phyloP scores from a whole-genome alignment of 2,888 invertebrate genomes.

The Platynereis dumerilii region DNA sequence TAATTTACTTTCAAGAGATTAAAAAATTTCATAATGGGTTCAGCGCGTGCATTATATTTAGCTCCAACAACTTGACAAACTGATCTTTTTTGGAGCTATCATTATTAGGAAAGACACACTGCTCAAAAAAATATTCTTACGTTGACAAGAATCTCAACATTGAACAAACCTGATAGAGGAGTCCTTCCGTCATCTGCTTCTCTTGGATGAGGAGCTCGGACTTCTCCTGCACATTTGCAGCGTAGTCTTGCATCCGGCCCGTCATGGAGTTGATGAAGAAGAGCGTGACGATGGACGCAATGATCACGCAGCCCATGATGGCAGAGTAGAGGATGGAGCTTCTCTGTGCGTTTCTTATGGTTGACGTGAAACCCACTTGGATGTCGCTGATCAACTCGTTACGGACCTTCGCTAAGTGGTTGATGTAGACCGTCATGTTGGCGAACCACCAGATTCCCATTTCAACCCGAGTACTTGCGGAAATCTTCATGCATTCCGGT shows the following conservation, averaged over 20 bases:
- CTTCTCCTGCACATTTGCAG: not conserved
- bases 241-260: constrained; percentile 4
- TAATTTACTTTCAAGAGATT: no score
- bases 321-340: constrained; percentile 10
- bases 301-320: constrained; percentile 2
- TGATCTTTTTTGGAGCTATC: no score
- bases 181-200: not conserved
- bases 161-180: not conserved
- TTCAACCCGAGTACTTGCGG: not conserved
- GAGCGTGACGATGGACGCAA: constrained; percentile 5
- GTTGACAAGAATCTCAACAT: no score
- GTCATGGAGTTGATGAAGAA: constrained; percentile 12
- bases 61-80: no score
- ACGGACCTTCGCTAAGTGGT: constrained; percentile 4
- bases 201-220: not conserved
- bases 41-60: no score
- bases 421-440: constrained; percentile 20
- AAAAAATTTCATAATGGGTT: no score
- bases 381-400: not conserved
- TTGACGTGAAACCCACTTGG: not conserved
- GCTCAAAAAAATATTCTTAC: no score
- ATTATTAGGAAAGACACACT: no score
- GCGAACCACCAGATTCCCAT: constrained; percentile 8
- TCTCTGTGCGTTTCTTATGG: not conserved
- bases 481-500: not conserved